phyloP scores from a whole-genome alignment of 2,888 invertebrate genomes.

The Athetis lepigone region DNA sequence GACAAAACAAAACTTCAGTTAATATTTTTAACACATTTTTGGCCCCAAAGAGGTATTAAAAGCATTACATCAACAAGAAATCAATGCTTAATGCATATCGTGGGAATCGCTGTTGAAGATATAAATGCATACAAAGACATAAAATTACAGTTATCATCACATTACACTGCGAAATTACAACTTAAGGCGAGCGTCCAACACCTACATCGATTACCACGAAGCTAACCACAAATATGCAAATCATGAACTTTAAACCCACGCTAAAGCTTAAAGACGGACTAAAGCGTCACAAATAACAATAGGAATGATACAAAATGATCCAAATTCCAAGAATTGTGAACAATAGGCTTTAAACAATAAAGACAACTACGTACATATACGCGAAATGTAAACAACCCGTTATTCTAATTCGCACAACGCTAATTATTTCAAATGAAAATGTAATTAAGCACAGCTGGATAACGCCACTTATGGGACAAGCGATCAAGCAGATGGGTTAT shows the following conservation, averaged over 20 bases:
- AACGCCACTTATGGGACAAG: conserved; percentile 48
- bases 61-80: background rate
- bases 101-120: conserved; percentile 3
- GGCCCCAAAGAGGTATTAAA: too few relatives aligned
- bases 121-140: background rate
- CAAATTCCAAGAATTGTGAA: conserved; percentile 48
- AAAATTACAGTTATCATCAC: conserved; percentile 10
- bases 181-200: conserved; percentile 1
- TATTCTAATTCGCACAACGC: conserved; percentile 61
- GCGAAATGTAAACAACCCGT: conserved; percentile 55
- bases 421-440: conserved; percentile 69
- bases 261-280: conserved; percentile 20
- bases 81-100: background rate
- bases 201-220: conserved; percentile 22
- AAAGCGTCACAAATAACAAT: conserved; percentile 30
- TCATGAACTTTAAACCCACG: conserved; percentile 20
- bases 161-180: conserved; percentile 13
- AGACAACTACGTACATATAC: conserved; percentile 40
- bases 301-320: conserved; percentile 45
- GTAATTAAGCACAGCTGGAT: conserved; percentile 64
- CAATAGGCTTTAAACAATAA: conserved; percentile 49
- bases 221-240: conserved; percentile 45
- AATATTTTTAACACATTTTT: too few relatives aligned
- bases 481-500: conserved; percentile 38
- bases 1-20: too few relatives aligned